Evolutionary conservation across 2,797 vertebrate genomes (phyloP).

Genomic region (Rousettus madagascariensis): DNA sequence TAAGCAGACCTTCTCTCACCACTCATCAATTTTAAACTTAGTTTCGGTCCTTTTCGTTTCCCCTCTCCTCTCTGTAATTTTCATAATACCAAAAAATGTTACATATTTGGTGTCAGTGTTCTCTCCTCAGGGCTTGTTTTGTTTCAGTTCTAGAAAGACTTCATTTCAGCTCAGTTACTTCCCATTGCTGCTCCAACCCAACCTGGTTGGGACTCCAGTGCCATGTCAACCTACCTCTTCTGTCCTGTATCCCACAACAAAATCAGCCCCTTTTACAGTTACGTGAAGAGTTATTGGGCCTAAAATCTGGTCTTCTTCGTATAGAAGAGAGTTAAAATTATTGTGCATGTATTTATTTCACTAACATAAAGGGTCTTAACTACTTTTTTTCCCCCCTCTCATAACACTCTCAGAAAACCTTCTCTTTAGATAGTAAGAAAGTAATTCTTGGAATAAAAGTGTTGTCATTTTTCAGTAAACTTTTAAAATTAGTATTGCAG

Average conservation of each 20-base stretch:
- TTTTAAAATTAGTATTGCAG: not conserved
- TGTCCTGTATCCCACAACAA: not conserved
- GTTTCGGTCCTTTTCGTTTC: not conserved
- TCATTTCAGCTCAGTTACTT: not conserved
- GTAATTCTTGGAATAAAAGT: not conserved
- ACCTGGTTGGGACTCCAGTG: not conserved
- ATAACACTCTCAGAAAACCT: constrained; percentile 1
- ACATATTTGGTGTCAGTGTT: not conserved
- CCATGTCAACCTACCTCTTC: not conserved
- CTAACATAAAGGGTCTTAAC: not conserved
- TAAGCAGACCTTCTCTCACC: not conserved
- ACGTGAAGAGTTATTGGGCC: not conserved
- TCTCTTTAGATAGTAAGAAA: not conserved
- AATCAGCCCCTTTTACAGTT: not conserved
- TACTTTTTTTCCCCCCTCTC: not conserved
- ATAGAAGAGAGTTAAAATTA: not conserved
- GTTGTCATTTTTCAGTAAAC: not conserved
- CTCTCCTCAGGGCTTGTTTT: not conserved
- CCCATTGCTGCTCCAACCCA: not conserved
- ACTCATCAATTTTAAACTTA: not conserved
- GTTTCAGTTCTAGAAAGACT: not conserved
- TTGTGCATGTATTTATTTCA: not conserved
- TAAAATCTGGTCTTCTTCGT: not conserved
- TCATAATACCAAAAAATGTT: not conserved
- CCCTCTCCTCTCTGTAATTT: not conserved